Base-by-base conservation (phyloP, 2,797 vertebrate genomes). In the Pseudomugil gertrudae region DNA sequence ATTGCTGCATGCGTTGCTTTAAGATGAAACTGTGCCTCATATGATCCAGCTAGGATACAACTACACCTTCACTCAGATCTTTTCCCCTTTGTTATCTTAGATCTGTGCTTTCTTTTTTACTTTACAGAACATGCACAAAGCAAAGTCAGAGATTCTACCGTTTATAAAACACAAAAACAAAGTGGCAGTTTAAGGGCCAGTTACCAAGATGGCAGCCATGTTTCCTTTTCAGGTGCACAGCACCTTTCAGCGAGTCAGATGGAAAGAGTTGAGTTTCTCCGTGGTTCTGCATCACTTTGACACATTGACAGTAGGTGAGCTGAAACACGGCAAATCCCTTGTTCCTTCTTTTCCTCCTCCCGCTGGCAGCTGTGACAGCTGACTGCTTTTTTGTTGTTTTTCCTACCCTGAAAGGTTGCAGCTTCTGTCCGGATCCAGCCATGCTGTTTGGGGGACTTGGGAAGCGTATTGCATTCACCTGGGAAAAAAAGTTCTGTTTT, bases 261-360 rank as follows among this genome's bases (percentile, higher is more conserved):
- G 56, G 78, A 69, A 72, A 57, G 56, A 69, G 60, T 60, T 8
- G 32, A 78, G 58, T 36, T 71, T 59, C 64, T 64, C 62, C 33
- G 54, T 69, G 69, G 56, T 48, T 73, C 67, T 57, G 58, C 59
- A 62, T 74, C 59, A 36, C 67, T 76, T 54, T 78, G 74, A 84
- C 81, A 78, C 70, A 54, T 65, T 84, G 83, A 81, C 78, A 81
- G 74, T 57, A 76, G 45, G 58, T 73, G 74, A 77, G 69, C 58
- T 72, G 60, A 82, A 76, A 83, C 68, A 61, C 11, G 58, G 48
- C 23, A 62, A 78, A 67, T 76, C 82, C 78, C 70, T 57, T 56
- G 57, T 72, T 85, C 50, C 69, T 26, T 52, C 69, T 47, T 58
- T 17, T 70, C 57, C 26, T 64, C 47, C 66, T 63, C 26, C 43